These are phyloP conservation scores for Propithecus coquereli DNA, from an alignment of 2,113 vertebrate genomes.

Conservation along the genomic window DNA sequence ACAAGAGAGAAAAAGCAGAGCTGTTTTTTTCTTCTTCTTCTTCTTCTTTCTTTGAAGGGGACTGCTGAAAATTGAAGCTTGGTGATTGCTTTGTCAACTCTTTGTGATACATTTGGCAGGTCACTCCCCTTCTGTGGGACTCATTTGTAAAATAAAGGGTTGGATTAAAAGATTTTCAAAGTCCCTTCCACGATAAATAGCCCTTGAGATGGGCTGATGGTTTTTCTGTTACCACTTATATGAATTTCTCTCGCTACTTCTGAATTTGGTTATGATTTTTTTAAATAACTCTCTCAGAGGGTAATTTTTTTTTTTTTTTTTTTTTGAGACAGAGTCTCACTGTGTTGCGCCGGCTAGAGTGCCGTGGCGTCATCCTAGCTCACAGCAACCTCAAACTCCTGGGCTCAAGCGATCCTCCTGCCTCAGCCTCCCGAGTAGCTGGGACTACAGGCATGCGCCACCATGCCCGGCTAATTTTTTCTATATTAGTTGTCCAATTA, in stretches of 20 bases:
- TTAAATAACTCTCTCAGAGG: conserved; percentile 12
- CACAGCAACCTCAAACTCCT: too few relatives aligned
- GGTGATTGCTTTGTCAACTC: not conserved
- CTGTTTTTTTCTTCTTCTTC: not conserved
- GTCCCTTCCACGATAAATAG: not conserved
- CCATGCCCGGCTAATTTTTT: too few relatives aligned
- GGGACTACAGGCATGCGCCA: too few relatives aligned
- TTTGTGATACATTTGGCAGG: not conserved
- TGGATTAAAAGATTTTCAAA: not conserved
- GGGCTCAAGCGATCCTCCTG: too few relatives aligned
- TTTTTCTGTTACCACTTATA: not conserved
- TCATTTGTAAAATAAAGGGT: not conserved
- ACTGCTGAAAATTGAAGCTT: not conserved
- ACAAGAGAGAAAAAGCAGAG: not conserved
- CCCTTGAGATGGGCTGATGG: not conserved
- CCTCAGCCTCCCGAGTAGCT: too few relatives aligned
- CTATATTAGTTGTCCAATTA: too few relatives aligned
- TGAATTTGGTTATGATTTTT: conserved; percentile 26
- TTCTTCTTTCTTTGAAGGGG: not conserved
- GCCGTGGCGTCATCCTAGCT: too few relatives aligned
- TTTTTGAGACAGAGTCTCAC: too few relatives aligned
- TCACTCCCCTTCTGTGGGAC: not conserved
- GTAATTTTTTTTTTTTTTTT: conserved; percentile 2
- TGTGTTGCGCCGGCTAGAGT: too few relatives aligned
- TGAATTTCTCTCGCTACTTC: not conserved